Base-by-base conservation (phyloP, 2,113 vertebrate species). In the Fulmarus glacialis region DNA sequence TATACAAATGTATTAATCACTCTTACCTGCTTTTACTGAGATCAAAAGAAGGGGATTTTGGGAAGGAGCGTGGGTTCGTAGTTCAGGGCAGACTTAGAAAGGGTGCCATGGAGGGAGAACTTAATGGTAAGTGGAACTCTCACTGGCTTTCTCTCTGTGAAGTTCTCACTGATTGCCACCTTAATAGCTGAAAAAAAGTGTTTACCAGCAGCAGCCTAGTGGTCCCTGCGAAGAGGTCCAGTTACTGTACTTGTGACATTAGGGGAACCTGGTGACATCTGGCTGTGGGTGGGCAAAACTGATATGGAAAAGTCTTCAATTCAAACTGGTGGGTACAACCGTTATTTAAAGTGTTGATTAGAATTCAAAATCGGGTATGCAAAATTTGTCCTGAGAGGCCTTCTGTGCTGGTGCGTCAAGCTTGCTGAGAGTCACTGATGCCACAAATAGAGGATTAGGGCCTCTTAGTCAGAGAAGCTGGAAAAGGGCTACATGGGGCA, bases 381-480 rank as follows among this genome's bases (percentile, higher is more conserved):
- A 77, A 7, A 87, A 80, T 66, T 50, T 90, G 74, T 88, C 91
- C 78, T 50, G 67, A 86, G 81, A 36, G 15, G 73, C 70, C 30
- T 91, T 75, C 52, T 89, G 63, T 58, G 62, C 70, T 94, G 92
- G 82, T 89, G 87, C 15, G 12, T 94, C 83, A 84, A 22, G 26
- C 78, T 56, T 75, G 50, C 90, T 14, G 50, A 72, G 88, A 47
- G 62, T 84, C 64, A 77, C 55, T 34, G 72, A 50, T 94, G 67
- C 64, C 83, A 84, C 81, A 91, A 83, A 93, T 82, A 93, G 42
- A 73, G 81, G 78, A 91, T 96, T 87, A 96, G 53, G n/a, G 71
- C 42, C 60, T 91, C 78, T 87, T 58, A 73, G 40, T 45, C 5
- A 2, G 34, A 78, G 73, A 73, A 90, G 60, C 6, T 90, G 74